Conservation (phyloP, 1,140 invertebrate species). For the Zaprionus ornatus region DNA sequence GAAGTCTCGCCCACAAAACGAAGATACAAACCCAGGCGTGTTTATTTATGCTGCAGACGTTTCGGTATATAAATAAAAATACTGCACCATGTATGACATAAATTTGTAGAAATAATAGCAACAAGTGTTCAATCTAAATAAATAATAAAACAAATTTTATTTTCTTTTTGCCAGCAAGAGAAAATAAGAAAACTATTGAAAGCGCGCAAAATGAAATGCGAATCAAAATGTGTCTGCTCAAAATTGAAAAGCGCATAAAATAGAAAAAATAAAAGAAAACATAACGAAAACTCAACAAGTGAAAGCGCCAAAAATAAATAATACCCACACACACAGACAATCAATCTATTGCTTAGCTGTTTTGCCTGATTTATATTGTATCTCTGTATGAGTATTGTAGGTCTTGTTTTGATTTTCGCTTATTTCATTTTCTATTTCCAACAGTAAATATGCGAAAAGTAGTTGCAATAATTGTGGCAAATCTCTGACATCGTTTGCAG, state of each 20-base stretch:
- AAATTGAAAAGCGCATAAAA: slow-evolving; percentile 40
- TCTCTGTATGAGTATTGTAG: slow-evolving; percentile 28
- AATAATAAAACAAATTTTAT: slow-evolving; percentile 5
- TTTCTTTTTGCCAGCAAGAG: background rate
- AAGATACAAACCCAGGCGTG: slow-evolving; percentile 7
- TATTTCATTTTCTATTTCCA: slow-evolving; percentile 26
- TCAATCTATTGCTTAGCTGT: slow-evolving; percentile 47
- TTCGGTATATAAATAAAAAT: background rate
- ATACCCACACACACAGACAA: slow-evolving; percentile 19
- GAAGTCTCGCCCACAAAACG: background rate
- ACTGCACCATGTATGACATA: slow-evolving; percentile 16
- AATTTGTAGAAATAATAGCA: slow-evolving; percentile 21
- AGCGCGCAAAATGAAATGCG: slow-evolving; percentile 21
- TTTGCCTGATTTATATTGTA: slow-evolving; percentile 53
- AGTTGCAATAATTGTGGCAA: slow-evolving; percentile 36
- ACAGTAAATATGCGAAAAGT: slow-evolving; percentile 36
- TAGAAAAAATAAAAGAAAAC: slow-evolving; percentile 11
- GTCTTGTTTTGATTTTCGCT: slow-evolving; percentile 23
- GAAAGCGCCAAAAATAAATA: slow-evolving; percentile 60
- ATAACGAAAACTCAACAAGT: slow-evolving; percentile 51
- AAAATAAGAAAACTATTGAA: slow-evolving; percentile 30
- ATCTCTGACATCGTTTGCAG: slow-evolving; percentile 12
- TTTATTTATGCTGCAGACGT: slow-evolving; percentile 25
- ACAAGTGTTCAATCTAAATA: slow-evolving; percentile 16
- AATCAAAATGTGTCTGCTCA: slow-evolving; percentile 8